Evolutionary conservation across 2,888 invertebrate genomes (phyloP).

Genomic region (Andrena dorsata): DNA sequence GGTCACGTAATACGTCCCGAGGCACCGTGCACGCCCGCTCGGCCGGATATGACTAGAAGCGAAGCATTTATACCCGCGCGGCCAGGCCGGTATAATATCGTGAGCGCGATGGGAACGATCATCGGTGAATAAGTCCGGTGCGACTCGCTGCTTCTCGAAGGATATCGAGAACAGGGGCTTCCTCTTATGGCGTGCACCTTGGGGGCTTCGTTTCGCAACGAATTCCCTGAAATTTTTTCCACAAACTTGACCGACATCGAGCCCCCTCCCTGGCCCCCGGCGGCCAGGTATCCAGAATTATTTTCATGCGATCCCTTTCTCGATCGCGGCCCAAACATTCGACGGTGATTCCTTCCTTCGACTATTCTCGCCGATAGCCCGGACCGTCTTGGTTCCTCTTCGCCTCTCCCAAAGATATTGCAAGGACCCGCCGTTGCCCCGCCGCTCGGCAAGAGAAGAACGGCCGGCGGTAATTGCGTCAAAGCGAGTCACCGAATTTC

Average conservation of each 20-base stretch:
- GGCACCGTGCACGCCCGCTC: constrained; percentile 33
- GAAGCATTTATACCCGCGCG: constrained; percentile 35
- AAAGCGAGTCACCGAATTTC: constrained; percentile 84
- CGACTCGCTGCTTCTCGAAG: constrained; percentile 64
- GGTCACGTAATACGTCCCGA: constrained; percentile 56
- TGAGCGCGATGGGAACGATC: constrained; percentile 73
- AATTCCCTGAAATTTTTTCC: constrained; percentile 70
- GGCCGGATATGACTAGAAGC: constrained; percentile 62
- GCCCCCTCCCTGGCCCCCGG: constrained; percentile 18
- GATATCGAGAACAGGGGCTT: constrained; percentile 63
- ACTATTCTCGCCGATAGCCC: neutral
- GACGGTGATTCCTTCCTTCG: neutral
- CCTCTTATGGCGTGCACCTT: constrained; percentile 74
- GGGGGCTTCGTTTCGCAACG: constrained; percentile 72
- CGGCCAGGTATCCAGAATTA: constrained; percentile 53
- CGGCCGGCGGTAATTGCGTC: constrained; percentile 83
- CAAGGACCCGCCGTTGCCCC: neutral
- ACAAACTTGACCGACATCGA: constrained; percentile 50
- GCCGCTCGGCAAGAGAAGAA: constrained; percentile 65
- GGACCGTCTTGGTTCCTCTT: too few relatives aligned
- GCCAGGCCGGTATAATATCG: constrained; percentile 41
- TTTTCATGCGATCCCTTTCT: constrained; percentile 44
- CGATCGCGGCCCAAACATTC: neutral
- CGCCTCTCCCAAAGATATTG: neutral
- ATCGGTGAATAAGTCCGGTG: constrained; percentile 83